Percentiles rank a stretch among this genome's conserved stretches.
Evolutionary conservation across 1,140 invertebrate species (phyloP).

Genomic region (Dendrolimus punctatus): DNA sequence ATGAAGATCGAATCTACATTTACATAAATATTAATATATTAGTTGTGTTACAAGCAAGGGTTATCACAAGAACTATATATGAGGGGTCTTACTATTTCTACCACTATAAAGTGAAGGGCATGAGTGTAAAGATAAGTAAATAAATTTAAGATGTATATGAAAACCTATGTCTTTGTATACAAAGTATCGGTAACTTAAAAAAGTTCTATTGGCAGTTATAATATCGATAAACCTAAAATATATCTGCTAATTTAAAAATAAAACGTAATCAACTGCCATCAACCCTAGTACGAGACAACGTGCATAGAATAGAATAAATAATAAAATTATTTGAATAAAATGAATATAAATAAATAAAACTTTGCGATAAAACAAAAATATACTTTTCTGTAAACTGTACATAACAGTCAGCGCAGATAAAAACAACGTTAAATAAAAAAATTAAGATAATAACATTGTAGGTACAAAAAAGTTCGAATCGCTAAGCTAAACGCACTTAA

Average conservation of each 20-base stretch:
- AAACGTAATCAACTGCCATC: slow-evolving; percentile 38
- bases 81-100: slow-evolving; percentile 19
- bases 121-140: slow-evolving; percentile 1
- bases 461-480: slow-evolving; percentile 57
- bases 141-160: slow-evolving; percentile 23
- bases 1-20: slow-evolving; percentile 29
- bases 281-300: slow-evolving; percentile 37
- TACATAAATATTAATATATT: slow-evolving; percentile 61
- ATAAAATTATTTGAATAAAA: slow-evolving; percentile 57
- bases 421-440: slow-evolving; percentile 34
- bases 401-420: slow-evolving; percentile 40
- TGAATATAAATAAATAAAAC: slow-evolving; percentile 47
- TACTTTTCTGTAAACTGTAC: slow-evolving; percentile 55
- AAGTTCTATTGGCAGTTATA: slow-evolving; percentile 48
- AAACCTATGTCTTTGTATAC: slow-evolving; percentile 55
- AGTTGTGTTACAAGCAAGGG: slow-evolving; percentile 72
- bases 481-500: slow-evolving; percentile 54
- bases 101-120: neutral
- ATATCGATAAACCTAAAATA: slow-evolving; percentile 31
- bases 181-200: slow-evolving; percentile 57
- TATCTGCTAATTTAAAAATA: slow-evolving; percentile 33
- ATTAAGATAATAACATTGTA: slow-evolving; percentile 51
- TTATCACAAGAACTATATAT: slow-evolving; percentile 54
- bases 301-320: slow-evolving; percentile 44
- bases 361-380: slow-evolving; percentile 63